These are phyloP conservation scores for Cistogaster globosa DNA, from an alignment of 2,888 invertebrate genomes.

Conservation along the genomic window DNA sequence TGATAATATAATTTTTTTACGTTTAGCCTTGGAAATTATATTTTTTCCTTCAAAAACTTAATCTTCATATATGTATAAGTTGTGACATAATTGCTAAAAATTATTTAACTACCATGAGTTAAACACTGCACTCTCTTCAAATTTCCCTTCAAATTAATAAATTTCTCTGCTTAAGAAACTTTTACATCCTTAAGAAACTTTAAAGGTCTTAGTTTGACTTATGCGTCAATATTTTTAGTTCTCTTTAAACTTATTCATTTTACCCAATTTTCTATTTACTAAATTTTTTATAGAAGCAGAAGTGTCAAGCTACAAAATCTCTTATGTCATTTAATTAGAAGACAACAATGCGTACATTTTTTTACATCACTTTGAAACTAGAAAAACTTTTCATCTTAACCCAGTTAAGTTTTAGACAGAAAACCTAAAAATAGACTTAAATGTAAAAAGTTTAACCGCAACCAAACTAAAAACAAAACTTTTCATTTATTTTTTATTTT, in stretches of 20 bases:
- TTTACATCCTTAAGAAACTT: too few species aligned
- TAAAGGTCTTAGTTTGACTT: too few species aligned
- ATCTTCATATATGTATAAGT: too few species aligned
- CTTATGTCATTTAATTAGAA: slow-evolving; percentile 51
- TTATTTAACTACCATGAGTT: too few species aligned
- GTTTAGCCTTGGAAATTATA: too few species aligned
- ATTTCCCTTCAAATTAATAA: too few species aligned
- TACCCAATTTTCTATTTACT: background rate
- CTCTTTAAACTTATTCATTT: background rate
- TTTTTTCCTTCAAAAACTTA: too few species aligned
- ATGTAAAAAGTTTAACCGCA: slow-evolving; percentile 53
- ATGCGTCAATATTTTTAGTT: too few species aligned
- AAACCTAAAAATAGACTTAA: slow-evolving; percentile 31
- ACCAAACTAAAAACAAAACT: slow-evolving; percentile 28
- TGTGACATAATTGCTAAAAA: too few species aligned
- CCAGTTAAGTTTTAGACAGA: slow-evolving; percentile 31
- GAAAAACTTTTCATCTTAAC: slow-evolving; percentile 44
- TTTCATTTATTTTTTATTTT: slow-evolving; percentile 21
- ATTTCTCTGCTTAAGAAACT: too few species aligned
- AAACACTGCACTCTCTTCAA: too few species aligned
- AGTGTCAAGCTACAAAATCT: slow-evolving; percentile 47
- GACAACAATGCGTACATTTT: background rate
- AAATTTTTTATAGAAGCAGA: slow-evolving; percentile 11
- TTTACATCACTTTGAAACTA: background rate
- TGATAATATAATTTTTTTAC: too few species aligned